Percentiles rank a stretch among this genome's conserved stretches.
Evolutionary conservation across 2,113 vertebrate genomes (phyloP).

Genomic region (Muntiacus muntjak): DNA sequence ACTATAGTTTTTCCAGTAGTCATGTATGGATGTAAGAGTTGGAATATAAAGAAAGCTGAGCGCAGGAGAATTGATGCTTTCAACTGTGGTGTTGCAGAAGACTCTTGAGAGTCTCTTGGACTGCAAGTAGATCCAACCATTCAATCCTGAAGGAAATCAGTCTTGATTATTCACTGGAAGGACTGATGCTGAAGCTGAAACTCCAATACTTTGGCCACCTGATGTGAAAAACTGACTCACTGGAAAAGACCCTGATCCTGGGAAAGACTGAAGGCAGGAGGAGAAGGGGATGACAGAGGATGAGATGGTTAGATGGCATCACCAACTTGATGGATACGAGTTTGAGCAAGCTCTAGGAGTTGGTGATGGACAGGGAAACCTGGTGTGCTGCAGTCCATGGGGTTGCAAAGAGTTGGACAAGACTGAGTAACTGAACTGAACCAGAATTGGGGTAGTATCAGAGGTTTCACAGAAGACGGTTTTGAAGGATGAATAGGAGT

Average conservation of each 20-base stretch:
- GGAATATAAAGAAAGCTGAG: background rate
- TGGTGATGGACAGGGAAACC: background rate
- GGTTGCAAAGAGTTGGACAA: background rate
- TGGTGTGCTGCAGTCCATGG: background rate
- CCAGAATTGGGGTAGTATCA: background rate
- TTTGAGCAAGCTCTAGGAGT: background rate
- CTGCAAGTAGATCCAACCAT: background rate
- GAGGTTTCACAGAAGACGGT: slow-evolving; percentile 29
- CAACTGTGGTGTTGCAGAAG: background rate
- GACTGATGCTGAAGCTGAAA: background rate
- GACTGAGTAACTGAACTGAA: background rate
- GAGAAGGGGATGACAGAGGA: background rate
- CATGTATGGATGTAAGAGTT: background rate
- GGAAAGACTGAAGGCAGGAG: background rate
- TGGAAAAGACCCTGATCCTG: background rate
- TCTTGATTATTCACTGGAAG: background rate
- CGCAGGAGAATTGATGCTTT: background rate
- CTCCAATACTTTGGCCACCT: background rate
- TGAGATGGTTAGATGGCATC: background rate
- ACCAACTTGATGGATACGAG: background rate
- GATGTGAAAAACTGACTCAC: background rate
- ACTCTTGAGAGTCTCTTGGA: background rate
- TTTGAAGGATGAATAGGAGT: slow-evolving; percentile 64
- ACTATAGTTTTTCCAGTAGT: background rate
- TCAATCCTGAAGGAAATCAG: background rate